Conservation (phyloP, 2,888 invertebrate genomes). For the Agonopterix alstromeriana region DNA sequence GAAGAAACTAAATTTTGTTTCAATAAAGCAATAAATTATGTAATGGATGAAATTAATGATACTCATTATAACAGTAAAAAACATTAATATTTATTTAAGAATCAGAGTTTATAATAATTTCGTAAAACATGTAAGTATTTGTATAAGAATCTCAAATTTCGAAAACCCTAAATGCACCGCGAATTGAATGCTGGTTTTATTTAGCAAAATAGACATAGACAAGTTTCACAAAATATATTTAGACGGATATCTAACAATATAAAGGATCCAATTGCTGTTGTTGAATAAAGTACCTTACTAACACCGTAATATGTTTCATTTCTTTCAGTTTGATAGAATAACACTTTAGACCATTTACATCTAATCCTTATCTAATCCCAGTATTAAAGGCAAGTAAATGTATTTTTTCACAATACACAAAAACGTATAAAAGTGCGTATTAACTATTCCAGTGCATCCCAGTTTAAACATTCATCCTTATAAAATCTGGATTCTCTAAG, state of each 20-base stretch:
- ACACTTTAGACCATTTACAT: too few species aligned
- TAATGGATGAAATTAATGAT: conserved; percentile 28
- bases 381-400: too few species aligned
- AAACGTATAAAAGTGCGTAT: too few species aligned
- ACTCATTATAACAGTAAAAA: conserved; percentile 38
- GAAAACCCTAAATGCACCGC: conserved; percentile 32
- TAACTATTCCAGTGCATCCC: too few species aligned
- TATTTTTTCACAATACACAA: too few species aligned
- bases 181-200: conserved; percentile 36
- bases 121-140: neutral
- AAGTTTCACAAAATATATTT: conserved; percentile 16
- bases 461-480: too few species aligned
- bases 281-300: conserved; percentile 36
- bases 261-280: conserved; percentile 36
- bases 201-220: conserved; percentile 12
- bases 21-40: conserved; percentile 42
- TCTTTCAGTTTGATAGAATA: too few species aligned
- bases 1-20: conserved; percentile 12
- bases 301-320: conserved; percentile 6
- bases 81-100: conserved; percentile 4
- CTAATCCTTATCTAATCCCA: too few species aligned
- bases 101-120: conserved; percentile 10
- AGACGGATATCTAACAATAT: conserved; percentile 18
- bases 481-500: too few species aligned
- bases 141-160: conserved; percentile 6